Evolutionary conservation across 2,888 invertebrate species (phyloP), one percentile per base, ranked within the genome.

Genomic region (Halictus quadricinctus): DNA sequence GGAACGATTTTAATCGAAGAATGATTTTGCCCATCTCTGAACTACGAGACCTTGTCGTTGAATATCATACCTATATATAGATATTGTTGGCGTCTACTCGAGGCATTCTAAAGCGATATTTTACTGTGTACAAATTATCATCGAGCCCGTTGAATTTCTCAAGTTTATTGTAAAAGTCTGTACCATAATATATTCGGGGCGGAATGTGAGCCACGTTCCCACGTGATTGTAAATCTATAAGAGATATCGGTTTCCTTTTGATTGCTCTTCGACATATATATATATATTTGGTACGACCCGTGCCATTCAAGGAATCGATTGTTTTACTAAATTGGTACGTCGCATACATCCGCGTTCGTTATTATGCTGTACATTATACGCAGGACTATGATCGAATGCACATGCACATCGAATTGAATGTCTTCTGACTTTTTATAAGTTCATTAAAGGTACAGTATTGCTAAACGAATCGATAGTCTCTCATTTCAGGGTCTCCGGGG

Each of bases 141-240:
- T 80, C 75, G 83, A 86, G 82, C 78, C 77, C 82, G 83, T 87
- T 87, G 78, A 86, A 87, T 83, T 83, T 87, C 64, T 66, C 76
- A 79, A 83, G 76, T 87, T 83, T 87, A 87, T 83, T 77, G 36
- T 69, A 70, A 70, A 70, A 79, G n/a, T 69, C 66, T 76, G 13
- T 85, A 76, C n/a, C 46, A 48, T n/a, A 64, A 41, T 69, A 50
- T 80, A 80, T 70, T 72, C 15, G 48, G 29, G 48, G 58, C n/a
- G 54, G 25, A 29, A 72, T 41, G 64, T 64, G 13, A 29, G 58
- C 36, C 25, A 29, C 18, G 50, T 79, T 79, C 36, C 75, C 77
- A 29, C 58, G 43, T n/a, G 48, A 72, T 46, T 50, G 75, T 70
- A 58, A 21, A 66, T 50, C 74, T 41, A 69, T 58, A 73, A 70